Evolutionary conservation across 2,797 vertebrate species (phyloP), one percentile per base, ranked within the genome.

Genomic region (Cryptoblepharus egeriae): DNA sequence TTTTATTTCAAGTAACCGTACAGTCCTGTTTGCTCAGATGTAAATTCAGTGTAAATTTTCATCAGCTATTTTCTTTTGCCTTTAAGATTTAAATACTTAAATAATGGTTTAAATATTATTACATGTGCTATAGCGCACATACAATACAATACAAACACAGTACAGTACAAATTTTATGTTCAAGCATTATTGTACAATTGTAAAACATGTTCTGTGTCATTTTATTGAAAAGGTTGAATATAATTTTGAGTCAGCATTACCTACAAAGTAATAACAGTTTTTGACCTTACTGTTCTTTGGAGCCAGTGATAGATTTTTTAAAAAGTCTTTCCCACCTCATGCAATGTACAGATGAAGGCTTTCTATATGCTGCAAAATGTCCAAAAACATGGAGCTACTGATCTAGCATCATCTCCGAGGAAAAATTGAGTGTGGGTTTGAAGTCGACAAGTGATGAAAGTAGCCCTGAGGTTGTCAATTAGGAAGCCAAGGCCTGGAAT

Each of bases 401-500:
- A 97, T 95, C 93, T 94, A 96, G 93, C 95, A 94, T 97, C 96
- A 96, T 97, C 96, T 96, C 95, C 94, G 95, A 97, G 96, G 96
- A 98, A 97, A 97, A 97, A 97, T 97, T 95, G 96, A 96, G 95
- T 97, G 97, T 95, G 83, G 94, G 95, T 97, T 97, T 97, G 96
- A 97, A 97, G 96, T 97, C 95, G 96, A 97, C 97, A 97, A 96
- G 96, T 97, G 97, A 98, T 97, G 97, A 98, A 98, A 97, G 97
- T 96, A 95, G 96, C 97, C 97, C 96, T 96, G 96, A 97, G 96
- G 96, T 97, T 97, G 96, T 97, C 97, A 97, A 97, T 97, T 97
- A 98, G 95, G 92, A 93, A 96, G 95, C 94, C 92, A 93, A 94
- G 94, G 96, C 96, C 96, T 97, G 96, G 96, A 96, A 96, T 92